These are phyloP conservation scores for Sylvilagus bachmani DNA, from an alignment of 2,113 vertebrate species.

Conservation along the genomic window DNA sequence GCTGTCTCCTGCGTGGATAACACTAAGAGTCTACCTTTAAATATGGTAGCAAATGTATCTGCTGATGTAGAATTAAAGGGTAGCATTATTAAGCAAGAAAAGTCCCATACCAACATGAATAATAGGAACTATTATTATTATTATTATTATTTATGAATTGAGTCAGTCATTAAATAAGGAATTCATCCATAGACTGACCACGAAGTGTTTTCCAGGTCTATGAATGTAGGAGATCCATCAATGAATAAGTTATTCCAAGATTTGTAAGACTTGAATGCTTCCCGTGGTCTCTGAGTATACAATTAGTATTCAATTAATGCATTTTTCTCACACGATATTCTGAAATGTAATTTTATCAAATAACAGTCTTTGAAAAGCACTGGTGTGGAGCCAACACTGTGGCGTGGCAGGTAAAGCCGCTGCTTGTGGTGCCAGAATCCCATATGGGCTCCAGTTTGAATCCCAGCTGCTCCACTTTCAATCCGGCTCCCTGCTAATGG, in stretches of 20 bases:
- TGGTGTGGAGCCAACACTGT: too few relatives aligned
- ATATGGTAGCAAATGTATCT: accelerated
- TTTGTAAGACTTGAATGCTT: not conserved
- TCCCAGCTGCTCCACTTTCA: too few relatives aligned
- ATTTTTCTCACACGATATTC: not conserved
- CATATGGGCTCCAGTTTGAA: too few relatives aligned
- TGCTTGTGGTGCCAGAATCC: too few relatives aligned
- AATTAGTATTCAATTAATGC: too few relatives aligned
- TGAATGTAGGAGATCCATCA: not conserved
- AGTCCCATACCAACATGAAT: not conserved
- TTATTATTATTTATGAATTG: too few relatives aligned
- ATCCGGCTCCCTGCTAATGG: too few relatives aligned
- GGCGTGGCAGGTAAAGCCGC: too few relatives aligned
- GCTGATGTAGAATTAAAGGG: not conserved
- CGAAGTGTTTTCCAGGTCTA: not conserved
- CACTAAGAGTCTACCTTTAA: not conserved
- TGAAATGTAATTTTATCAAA: not conserved
- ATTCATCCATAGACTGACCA: not conserved
- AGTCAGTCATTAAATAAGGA: not conserved
- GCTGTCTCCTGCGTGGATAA: accelerated
- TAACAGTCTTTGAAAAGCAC: not conserved
- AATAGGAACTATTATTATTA: too few relatives aligned
- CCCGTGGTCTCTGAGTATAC: not conserved
- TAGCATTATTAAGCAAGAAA: not conserved
- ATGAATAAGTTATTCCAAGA: not conserved